phyloP scores from a whole-genome alignment of 2,113 vertebrate genomes.

The Stegostoma tigrinum region DNA sequence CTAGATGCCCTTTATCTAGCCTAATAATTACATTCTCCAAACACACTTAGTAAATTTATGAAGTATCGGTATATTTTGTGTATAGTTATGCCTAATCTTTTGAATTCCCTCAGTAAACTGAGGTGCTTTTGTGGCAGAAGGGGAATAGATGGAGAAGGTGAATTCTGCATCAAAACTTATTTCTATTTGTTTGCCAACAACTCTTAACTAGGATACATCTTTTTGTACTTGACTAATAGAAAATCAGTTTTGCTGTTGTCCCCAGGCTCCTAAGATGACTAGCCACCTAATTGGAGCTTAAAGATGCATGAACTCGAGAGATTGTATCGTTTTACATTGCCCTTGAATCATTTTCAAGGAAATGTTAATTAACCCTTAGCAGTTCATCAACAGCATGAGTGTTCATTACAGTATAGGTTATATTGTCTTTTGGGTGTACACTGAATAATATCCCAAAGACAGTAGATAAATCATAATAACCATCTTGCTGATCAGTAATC shows the following conservation, averaged over 20 bases:
- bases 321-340: neutral
- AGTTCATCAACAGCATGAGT: fast-evolving
- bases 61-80: neutral
- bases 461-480: neutral
- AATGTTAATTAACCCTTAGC: neutral
- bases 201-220: too few relatives aligned
- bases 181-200: neutral
- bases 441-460: neutral
- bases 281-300: neutral
- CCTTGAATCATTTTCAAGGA: neutral
- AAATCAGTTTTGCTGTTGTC: too few relatives aligned
- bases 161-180: neutral
- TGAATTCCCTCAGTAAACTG: neutral
- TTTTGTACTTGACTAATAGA: neutral
- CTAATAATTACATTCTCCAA: too few relatives aligned
- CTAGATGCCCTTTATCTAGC: too few relatives aligned
- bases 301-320: neutral
- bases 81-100: neutral
- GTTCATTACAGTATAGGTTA: fast-evolving
- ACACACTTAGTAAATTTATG: neutral
- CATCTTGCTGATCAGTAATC: neutral
- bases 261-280: too few relatives aligned
- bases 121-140: too few relatives aligned
- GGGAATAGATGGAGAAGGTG: neutral
- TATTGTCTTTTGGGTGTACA: conserved; percentile 38